These are phyloP conservation scores for Siphamia tubifer DNA, from an alignment of 2,113 vertebrate genomes.

Conservation along the genomic window DNA sequence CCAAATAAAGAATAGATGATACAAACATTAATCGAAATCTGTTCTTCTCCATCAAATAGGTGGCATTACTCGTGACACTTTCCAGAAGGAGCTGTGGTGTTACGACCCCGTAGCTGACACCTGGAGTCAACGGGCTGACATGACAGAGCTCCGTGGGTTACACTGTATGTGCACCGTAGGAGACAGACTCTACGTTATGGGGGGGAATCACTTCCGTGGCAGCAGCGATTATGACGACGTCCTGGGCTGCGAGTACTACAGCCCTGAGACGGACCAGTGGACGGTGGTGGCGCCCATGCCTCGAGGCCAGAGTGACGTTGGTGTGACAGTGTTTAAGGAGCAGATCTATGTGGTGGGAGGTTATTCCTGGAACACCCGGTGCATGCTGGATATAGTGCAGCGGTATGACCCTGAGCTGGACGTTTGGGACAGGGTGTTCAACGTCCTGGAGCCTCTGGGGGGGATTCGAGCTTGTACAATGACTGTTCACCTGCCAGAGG, in stretches of 20 bases:
- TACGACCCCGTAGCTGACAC: conserved; percentile 72
- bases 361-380: conserved; percentile 85
- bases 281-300: conserved; percentile 81
- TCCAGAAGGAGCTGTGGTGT: conserved; percentile 82
- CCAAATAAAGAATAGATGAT: too few species aligned
- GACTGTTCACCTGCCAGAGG: conserved; percentile 80
- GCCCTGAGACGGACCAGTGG: conserved; percentile 79
- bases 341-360: conserved; percentile 83
- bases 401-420: conserved; percentile 79
- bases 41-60: too few species aligned
- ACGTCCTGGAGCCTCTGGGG: conserved; percentile 82
- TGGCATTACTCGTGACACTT: conserved; percentile 83
- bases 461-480: conserved; percentile 83
- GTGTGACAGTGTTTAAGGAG: conserved; percentile 78
- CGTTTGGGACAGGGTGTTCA: conserved; percentile 80
- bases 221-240: conserved; percentile 83
- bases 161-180: conserved; percentile 84
- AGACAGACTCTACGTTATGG: conserved; percentile 83
- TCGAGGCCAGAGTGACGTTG: conserved; percentile 81
- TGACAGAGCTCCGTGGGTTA: conserved; percentile 81
- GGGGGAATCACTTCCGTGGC: conserved; percentile 83
- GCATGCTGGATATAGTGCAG: conserved; percentile 85
- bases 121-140: conserved; percentile 78
- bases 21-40: too few species aligned
- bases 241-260: conserved; percentile 82